phyloP scores from a whole-genome alignment of 2,888 invertebrate genomes.

The Scaptomyza parva region DNA sequence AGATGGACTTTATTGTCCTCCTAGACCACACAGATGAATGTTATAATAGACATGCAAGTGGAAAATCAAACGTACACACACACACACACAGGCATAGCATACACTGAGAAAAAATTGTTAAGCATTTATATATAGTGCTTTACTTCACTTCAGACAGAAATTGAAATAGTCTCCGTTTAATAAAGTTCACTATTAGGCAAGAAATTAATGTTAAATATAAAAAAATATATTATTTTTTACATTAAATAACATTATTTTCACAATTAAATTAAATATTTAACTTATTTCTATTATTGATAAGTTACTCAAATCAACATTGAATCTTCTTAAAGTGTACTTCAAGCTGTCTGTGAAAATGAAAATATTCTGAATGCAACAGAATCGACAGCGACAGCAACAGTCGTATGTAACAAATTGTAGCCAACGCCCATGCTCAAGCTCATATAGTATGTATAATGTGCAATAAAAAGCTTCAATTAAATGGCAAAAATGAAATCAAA shows the following conservation, averaged over 20 bases:
- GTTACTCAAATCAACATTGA: too few relatives aligned
- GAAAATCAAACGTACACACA: slow-evolving; percentile 63
- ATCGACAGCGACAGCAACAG: neutral
- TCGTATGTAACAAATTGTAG: slow-evolving; percentile 18
- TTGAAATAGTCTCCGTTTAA: too few relatives aligned
- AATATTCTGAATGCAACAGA: slow-evolving; percentile 24
- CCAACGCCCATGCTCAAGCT: slow-evolving; percentile 24
- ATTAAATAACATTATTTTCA: too few relatives aligned
- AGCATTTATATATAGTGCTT: too few relatives aligned
- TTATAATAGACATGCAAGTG: slow-evolving; percentile 74
- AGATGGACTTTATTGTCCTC: slow-evolving; percentile 83
- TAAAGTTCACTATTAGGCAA: too few relatives aligned
- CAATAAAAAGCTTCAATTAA: slow-evolving; percentile 77
- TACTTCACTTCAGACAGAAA: too few relatives aligned
- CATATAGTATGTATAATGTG: slow-evolving; percentile 49
- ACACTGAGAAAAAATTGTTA: slow-evolving; percentile 5
- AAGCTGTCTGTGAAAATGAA: slow-evolving; percentile 37
- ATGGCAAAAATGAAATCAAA: slow-evolving; percentile 67
- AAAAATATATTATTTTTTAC: too few relatives aligned
- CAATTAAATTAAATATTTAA: too few relatives aligned
- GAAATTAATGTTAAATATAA: too few relatives aligned
- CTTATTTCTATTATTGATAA: too few relatives aligned
- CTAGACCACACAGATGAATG: slow-evolving; percentile 79
- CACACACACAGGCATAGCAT: slow-evolving; percentile 17
- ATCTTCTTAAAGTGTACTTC: slow-evolving; percentile 12